These are phyloP conservation scores for Euplagia quadripunctaria DNA, from an alignment of 2,888 invertebrate species.

Conservation along the genomic window DNA sequence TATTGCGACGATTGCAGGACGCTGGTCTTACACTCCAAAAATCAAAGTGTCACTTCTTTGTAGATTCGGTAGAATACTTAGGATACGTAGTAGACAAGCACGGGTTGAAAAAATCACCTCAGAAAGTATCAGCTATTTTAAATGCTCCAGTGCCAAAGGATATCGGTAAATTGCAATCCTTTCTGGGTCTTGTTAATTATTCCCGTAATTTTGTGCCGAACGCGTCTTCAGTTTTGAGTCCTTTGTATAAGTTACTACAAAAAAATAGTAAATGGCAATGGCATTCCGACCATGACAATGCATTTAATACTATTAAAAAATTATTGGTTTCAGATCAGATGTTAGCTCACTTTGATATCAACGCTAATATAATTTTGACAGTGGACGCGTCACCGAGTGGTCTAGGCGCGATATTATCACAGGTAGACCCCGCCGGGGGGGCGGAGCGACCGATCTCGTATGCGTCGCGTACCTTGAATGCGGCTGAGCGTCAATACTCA, in stretches of 20 bases:
- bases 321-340: neutral
- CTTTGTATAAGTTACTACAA: neutral
- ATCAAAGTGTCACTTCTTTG: no score
- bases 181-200: neutral
- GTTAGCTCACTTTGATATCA: neutral
- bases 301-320: neutral
- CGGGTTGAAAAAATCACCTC: no score
- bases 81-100: no score
- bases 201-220: neutral
- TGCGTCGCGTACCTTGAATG: no score
- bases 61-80: no score
- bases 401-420: no score
- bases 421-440: no score
- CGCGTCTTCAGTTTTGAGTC: neutral
- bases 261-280: neutral
- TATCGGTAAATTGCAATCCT: neutral
- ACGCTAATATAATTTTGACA: neutral
- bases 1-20: no score
- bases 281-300: neutral
- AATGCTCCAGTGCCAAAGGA: neutral
- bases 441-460: no score
- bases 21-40: no score
- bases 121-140: no score
- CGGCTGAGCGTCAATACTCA: no score
- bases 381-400: neutral